phyloP scores from a whole-genome alignment of 2,113 vertebrate genomes.

The Engraulis encrasicolus region DNA sequence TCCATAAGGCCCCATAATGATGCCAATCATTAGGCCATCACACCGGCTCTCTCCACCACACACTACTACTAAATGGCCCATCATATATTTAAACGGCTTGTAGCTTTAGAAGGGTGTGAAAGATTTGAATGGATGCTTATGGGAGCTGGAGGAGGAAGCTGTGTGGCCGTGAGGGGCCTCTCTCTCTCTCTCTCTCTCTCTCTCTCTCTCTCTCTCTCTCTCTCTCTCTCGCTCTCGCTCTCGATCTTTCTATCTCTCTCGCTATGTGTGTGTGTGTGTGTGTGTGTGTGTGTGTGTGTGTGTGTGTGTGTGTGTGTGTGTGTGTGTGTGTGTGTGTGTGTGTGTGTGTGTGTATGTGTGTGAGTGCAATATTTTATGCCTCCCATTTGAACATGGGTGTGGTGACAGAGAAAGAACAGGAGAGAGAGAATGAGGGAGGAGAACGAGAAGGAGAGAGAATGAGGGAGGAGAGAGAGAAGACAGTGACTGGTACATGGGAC shows the following conservation, averaged over 20 bases:
- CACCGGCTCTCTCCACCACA: background rate
- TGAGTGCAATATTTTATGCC: background rate
- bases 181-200: too few relatives aligned
- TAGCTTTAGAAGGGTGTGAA: background rate
- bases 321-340: conserved; percentile 16
- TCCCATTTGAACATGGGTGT: background rate
- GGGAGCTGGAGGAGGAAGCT: background rate
- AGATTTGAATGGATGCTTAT: background rate
- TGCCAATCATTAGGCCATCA: background rate
- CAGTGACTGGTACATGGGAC: too few relatives aligned
- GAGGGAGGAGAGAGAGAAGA: background rate
- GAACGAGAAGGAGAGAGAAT: background rate
- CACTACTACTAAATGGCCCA: background rate
- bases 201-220: too few relatives aligned
- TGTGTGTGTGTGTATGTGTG: background rate
- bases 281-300: too few relatives aligned
- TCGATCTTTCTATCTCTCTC: too few relatives aligned
- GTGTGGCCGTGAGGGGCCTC: too few relatives aligned
- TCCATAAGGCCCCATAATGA: conserved; percentile 10
- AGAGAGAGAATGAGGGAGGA: conserved; percentile 18
- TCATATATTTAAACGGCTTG: background rate
- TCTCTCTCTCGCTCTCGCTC: too few relatives aligned
- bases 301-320: background rate
- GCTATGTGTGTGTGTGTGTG: too few relatives aligned
- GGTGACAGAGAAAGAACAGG: background rate